Conservation (phyloP, 2,797 vertebrate genomes). For the Lophius americanus region DNA sequence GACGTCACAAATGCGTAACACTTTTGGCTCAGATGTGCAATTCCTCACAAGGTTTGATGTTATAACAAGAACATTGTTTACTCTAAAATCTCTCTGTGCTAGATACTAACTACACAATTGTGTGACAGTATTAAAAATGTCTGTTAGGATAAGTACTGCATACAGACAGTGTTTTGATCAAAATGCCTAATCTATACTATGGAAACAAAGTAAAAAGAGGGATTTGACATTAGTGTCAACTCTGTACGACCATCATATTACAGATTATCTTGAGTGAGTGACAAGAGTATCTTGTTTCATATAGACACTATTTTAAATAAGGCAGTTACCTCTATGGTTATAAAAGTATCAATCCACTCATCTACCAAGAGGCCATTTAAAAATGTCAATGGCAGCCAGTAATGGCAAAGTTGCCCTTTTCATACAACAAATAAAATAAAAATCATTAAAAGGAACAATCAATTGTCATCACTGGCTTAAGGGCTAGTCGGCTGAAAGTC, state of each 20-base stretch:
- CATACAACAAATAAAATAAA: neutral
- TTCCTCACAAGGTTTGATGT: neutral
- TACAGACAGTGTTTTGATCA: neutral
- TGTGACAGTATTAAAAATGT: conserved; percentile 21
- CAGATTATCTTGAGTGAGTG: neutral
- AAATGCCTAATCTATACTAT: conserved; percentile 4
- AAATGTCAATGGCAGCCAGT: neutral
- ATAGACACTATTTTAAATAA: neutral
- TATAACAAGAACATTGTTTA: conserved; percentile 8
- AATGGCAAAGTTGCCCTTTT: neutral
- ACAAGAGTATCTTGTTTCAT: neutral
- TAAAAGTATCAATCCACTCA: neutral
- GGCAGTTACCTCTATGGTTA: no score
- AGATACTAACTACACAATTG: neutral
- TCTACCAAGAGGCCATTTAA: neutral
- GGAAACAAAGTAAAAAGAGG: neutral
- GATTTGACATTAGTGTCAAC: neutral
- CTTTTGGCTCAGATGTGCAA: neutral
- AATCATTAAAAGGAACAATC: neutral
- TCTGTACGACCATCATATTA: neutral
- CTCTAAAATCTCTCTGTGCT: neutral
- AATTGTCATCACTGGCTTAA: neutral
- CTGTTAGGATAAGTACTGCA: neutral
- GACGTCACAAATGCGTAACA: conserved; percentile 10
- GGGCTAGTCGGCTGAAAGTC: neutral